These are phyloP conservation scores for Trogon surrucura DNA, from an alignment of 2,113 vertebrate genomes.

Conservation along the genomic window DNA sequence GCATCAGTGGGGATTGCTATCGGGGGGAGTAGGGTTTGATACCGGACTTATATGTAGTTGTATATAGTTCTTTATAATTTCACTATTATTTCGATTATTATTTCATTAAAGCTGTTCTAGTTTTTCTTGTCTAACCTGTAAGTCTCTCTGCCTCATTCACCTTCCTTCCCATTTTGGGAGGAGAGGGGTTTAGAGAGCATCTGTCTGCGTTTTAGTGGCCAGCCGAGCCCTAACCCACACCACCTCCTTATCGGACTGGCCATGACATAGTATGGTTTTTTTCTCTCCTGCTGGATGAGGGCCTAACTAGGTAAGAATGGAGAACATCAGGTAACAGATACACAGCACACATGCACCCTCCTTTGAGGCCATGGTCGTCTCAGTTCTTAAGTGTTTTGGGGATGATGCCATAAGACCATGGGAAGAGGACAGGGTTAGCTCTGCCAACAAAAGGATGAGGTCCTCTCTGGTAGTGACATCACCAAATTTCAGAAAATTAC, in stretches of 20 bases:
- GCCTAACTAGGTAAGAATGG: not conserved
- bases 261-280: not conserved
- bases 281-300: not conserved
- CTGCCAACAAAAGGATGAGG: not conserved
- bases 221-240: no score
- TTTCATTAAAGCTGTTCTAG: no score
- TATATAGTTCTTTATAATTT: no score
- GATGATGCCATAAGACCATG: not conserved
- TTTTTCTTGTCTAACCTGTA: no score
- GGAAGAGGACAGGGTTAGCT: not conserved
- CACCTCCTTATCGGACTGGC: fast-evolving
- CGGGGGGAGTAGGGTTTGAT: no score
- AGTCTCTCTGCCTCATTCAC: no score
- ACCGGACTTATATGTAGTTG: no score
- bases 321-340: not conserved
- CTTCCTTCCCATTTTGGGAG: no score
- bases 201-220: no score
- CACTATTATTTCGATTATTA: no score
- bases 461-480: not conserved
- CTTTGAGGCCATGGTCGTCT: not conserved
- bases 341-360: not conserved
- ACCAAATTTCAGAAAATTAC: not conserved
- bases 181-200: no score
- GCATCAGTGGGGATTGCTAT: no score
- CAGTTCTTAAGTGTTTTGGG: not conserved